Percentiles rank a stretch among this genome's conserved stretches.
These are phyloP conservation scores for Rhabditophanes sp. DNA, from an alignment of 2,888 invertebrate species.

Conservation along the genomic window DNA sequence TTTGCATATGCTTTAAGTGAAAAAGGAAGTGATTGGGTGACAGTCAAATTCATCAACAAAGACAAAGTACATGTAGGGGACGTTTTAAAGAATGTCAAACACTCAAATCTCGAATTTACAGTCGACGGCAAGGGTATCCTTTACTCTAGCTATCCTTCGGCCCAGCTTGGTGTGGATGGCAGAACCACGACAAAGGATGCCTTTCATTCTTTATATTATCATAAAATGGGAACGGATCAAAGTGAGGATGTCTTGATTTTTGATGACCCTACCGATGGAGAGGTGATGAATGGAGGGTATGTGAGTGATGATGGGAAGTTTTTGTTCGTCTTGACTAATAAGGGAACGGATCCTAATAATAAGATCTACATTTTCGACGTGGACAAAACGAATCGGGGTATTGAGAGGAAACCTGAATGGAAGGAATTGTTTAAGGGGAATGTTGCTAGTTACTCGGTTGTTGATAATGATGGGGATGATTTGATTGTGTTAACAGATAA, in stretches of 20 bases:
- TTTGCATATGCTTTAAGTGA: constrained; percentile 78
- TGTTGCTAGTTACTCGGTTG: constrained; percentile 82
- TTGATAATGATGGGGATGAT: constrained; percentile 57
- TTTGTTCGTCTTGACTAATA: constrained; percentile 63
- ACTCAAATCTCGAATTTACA: constrained; percentile 76
- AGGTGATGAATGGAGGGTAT: no score
- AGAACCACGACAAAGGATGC: constrained; percentile 71
- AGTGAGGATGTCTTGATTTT: constrained; percentile 68
- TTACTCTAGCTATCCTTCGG: constrained; percentile 51
- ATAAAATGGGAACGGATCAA: constrained; percentile 68
- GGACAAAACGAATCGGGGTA: constrained; percentile 44
- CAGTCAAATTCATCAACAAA: constrained; percentile 53
- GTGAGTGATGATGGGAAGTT: constrained; percentile 61
- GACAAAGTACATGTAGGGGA: constrained; percentile 80
- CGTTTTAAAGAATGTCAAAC: constrained; percentile 72
- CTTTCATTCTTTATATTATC: constrained; percentile 82
- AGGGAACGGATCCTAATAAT: constrained; percentile 59
- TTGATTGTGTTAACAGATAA: constrained; percentile 79
- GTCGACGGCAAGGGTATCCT: constrained; percentile 84
- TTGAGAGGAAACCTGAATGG: constrained; percentile 54
- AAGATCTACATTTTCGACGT: constrained; percentile 54
- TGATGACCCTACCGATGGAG: no score
- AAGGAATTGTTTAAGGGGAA: constrained; percentile 70
- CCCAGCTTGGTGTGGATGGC: constrained; percentile 56
- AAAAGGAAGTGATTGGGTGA: constrained; percentile 88